Percentiles rank a stretch among this genome's conserved stretches.
Evolutionary conservation across 2,113 vertebrate genomes (phyloP).

Genomic region (Formicarius rufipectus): DNA sequence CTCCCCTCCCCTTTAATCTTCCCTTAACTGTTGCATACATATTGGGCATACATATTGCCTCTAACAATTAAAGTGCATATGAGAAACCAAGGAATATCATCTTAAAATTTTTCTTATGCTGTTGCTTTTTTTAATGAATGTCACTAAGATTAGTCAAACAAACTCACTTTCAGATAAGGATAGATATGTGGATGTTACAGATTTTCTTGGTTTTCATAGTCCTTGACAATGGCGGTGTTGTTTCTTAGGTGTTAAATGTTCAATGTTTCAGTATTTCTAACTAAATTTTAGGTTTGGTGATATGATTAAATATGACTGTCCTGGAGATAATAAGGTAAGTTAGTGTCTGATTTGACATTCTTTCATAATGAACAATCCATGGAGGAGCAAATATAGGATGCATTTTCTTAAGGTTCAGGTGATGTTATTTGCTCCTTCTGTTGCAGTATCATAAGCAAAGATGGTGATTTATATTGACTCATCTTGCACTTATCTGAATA

Average conservation of each 20-base stretch:
- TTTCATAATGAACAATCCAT: not conserved
- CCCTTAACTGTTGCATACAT: not conserved
- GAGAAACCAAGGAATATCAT: not conserved
- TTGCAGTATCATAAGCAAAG: constrained; percentile 23
- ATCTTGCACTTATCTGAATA: not conserved
- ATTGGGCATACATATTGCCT: no score
- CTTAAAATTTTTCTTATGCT: not conserved
- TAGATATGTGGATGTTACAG: not conserved
- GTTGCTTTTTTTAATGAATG: not conserved
- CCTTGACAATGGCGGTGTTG: not conserved
- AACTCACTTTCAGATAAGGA: not conserved
- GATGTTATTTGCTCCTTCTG: constrained; percentile 9
- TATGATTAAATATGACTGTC: not conserved
- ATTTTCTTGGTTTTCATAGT: not conserved
- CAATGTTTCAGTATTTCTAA: not conserved
- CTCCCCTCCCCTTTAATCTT: no score
- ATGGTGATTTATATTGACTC: not conserved
- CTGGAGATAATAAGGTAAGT: not conserved
- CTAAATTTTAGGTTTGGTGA: not conserved
- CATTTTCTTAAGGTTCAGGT: constrained; percentile 3
- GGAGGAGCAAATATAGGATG: not conserved
- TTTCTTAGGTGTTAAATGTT: not conserved
- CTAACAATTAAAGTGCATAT: not conserved
- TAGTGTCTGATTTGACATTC: not conserved
- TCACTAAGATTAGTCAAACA: not conserved